Evolutionary conservation across 2,888 invertebrate genomes (phyloP), one percentile per base, ranked within the genome.

Genomic region (Altica lythri): DNA sequence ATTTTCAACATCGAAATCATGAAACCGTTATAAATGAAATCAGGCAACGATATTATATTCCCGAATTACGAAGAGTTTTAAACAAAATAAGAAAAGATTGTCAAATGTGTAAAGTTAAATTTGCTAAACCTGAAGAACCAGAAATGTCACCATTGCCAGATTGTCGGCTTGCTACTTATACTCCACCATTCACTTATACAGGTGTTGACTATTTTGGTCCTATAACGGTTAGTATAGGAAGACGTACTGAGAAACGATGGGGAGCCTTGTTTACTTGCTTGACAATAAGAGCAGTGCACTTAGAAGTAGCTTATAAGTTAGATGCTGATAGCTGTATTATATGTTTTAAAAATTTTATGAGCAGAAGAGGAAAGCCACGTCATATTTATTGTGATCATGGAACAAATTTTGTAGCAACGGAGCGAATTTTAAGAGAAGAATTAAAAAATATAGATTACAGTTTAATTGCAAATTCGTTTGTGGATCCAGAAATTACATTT

Each of bases 191-290:
- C 50, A 17, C 45, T 17, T 42, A 38, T n/a, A 45, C 47, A 12
- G 57, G 46, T 8, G 29, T 57, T 4, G 57, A 57, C 30, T 57
- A 56, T 19, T 53, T 50, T 46, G 53, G 57, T 1, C 53, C 57
- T 25, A 49, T 57, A 9, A 32, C 17, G 27, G 50, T 54, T 12
- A 19, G 13, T n/a, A 37, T 57, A n/a, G 53, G 53, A 40, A 37
- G 53, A 45, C 46, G 57, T 12, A 32, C 17, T 4, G 53, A 54
- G 16, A 57, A 50, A 35, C 16, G 57, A 40, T 54, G 42, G 43
- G 48, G 43, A 17, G 43, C 34, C 16, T 13, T 54, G 4, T 54
- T 54, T 12, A 49, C 46, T 8, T 55, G 46, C 32, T 32, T 55
- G 9, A 50, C 50, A 19, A 50, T 42, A 4, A 55, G 50, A 25